phyloP scores from a whole-genome alignment of 1,140 invertebrate species.

The Phocides pigmalion region DNA sequence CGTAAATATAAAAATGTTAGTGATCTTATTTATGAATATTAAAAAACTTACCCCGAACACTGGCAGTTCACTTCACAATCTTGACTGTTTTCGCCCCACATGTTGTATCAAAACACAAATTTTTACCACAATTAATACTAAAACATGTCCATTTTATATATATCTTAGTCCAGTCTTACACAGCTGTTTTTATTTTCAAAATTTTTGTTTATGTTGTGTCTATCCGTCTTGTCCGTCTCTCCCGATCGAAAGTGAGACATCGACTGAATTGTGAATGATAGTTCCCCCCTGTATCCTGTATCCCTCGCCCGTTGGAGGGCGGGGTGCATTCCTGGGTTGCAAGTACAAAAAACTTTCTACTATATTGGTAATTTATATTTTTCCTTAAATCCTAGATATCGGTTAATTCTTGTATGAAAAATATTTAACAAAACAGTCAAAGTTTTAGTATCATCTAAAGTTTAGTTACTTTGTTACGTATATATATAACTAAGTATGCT shows the following conservation, averaged over 20 bases:
- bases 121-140: slow-evolving; percentile 40
- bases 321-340: slow-evolving; percentile 34
- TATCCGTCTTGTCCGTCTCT: too few relatives aligned
- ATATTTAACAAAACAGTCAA: too few relatives aligned
- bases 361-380: slow-evolving; percentile 38
- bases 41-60: slow-evolving; percentile 68
- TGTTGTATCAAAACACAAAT: slow-evolving; percentile 52
- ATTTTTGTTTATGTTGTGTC: too few relatives aligned
- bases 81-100: slow-evolving; percentile 70
- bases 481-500: too few relatives aligned
- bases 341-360: slow-evolving; percentile 43
- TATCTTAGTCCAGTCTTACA: slow-evolving; percentile 11
- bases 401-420: too few relatives aligned
- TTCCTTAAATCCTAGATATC: too few relatives aligned
- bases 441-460: too few relatives aligned
- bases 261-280: slow-evolving; percentile 40
- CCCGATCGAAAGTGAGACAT: background rate
- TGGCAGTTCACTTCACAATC: slow-evolving; percentile 72
- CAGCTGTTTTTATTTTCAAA: slow-evolving; percentile 1
- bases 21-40: background rate
- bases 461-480: too few relatives aligned
- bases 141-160: slow-evolving; percentile 51
- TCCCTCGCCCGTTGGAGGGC: slow-evolving; percentile 31
- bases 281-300: slow-evolving; percentile 13
- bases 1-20: too few relatives aligned